These are phyloP conservation scores for Chelonus insularis DNA, from an alignment of 1,140 invertebrate species.

Conservation along the genomic window DNA sequence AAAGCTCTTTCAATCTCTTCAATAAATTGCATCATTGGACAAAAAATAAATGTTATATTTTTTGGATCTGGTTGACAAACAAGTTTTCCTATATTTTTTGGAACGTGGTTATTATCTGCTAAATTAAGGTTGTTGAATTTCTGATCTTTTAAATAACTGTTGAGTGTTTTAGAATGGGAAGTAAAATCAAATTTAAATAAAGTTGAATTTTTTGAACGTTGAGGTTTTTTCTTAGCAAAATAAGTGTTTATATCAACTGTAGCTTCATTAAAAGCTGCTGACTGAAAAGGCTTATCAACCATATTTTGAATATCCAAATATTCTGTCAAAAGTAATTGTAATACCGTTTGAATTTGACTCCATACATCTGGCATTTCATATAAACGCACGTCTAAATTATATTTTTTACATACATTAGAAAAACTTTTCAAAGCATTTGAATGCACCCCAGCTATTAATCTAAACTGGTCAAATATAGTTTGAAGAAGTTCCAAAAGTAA, in stretches of 20 bases:
- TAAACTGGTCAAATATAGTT: slow-evolving; percentile 75
- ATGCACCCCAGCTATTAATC: slow-evolving; percentile 73
- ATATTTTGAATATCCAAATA: slow-evolving; percentile 82
- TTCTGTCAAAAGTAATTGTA: slow-evolving; percentile 77
- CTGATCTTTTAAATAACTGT: slow-evolving; percentile 68
- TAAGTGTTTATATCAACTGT: slow-evolving; percentile 67
- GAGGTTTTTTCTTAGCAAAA: slow-evolving; percentile 69
- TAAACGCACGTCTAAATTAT: slow-evolving; percentile 62
- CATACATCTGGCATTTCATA: slow-evolving; percentile 86
- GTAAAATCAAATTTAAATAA: slow-evolving; percentile 83
- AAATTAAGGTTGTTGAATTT: slow-evolving; percentile 44
- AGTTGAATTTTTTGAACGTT: slow-evolving; percentile 65
- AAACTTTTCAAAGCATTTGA: slow-evolving; percentile 66
- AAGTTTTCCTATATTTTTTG: slow-evolving; percentile 59
- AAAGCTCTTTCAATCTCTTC: slow-evolving; percentile 75
- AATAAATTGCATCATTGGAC: slow-evolving; percentile 74
- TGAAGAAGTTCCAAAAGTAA: slow-evolving; percentile 64
- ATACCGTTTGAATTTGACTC: slow-evolving; percentile 85
- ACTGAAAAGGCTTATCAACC: slow-evolving; percentile 64
- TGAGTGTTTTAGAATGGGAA: slow-evolving; percentile 72
- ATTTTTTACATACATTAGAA: slow-evolving; percentile 62
- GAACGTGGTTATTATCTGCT: slow-evolving; percentile 37
- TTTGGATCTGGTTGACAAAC: slow-evolving; percentile 75
- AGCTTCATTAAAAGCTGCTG: slow-evolving; percentile 64
- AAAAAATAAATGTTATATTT: slow-evolving; percentile 78